Conservation (phyloP, 2,888 invertebrate species). For the Periphyllus acericola region DNA sequence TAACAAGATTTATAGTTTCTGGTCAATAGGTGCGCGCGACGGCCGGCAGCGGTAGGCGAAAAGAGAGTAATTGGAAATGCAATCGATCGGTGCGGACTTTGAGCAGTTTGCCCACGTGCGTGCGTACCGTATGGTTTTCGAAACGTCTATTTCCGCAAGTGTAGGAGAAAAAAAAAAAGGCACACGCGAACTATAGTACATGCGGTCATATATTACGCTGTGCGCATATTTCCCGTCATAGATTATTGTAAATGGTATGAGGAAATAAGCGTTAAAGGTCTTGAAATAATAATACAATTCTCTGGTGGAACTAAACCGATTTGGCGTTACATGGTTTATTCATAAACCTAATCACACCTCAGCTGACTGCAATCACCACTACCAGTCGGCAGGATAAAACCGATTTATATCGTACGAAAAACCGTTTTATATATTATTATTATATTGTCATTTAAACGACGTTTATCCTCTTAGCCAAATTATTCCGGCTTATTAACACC, state of each 20-base stretch:
- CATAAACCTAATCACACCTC: not conserved
- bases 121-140: not conserved
- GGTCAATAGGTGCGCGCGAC: slow-evolving; percentile 42
- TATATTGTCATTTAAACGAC: slow-evolving; percentile 14
- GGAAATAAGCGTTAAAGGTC: slow-evolving; percentile 39
- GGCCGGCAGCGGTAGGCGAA: not conserved
- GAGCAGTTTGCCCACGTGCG: slow-evolving; percentile 10
- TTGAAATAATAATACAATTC: slow-evolving; percentile 36
- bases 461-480: not conserved
- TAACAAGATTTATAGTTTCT: slow-evolving; percentile 59
- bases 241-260: not conserved
- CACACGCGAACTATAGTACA: not conserved
- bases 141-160: slow-evolving; percentile 25
- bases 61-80: slow-evolving; percentile 54
- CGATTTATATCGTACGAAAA: slow-evolving; percentile 15
- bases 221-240: not conserved
- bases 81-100: slow-evolving; percentile 43
- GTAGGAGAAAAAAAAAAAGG: not conserved
- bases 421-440: not conserved
- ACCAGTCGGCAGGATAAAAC: not conserved
- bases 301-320: slow-evolving; percentile 44
- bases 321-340: slow-evolving; percentile 43
- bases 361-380: not conserved
- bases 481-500: not conserved
- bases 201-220: not conserved